Evolutionary conservation across 2,797 vertebrate genomes (phyloP), one percentile per base, ranked within the genome.

Genomic region (Rhinophrynus dorsalis): DNA sequence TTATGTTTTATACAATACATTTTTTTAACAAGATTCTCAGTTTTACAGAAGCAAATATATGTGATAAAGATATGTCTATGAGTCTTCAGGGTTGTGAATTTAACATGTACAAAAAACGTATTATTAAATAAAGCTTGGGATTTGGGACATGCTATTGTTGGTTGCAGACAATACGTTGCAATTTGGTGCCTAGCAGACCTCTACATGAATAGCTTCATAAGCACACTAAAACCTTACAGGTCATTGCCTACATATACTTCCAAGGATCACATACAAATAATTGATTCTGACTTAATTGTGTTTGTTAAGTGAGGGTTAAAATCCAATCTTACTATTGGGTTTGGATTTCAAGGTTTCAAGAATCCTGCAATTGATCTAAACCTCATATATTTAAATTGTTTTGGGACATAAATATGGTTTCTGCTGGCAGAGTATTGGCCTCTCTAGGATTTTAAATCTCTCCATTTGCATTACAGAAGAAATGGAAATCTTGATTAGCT

Each of bases 261-360:
- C 37, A 52, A 57, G 62, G 55, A 73, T 73, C 62, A 60, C 27
- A 60, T 60, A 54, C 62, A 60, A 66, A 54, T 73, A 73, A 73
- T 73, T 73, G 55, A 73, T 67, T 73, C 21, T 73, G 70, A 73
- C 70, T 66, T 62, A 24, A 73, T 73, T 73, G 70, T 73, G 62
- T 73, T 73, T 73, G 70, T 23, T 66, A 66, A 73, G 62, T 73
- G 70, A 66, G 62, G 70, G 70, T 66, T 73, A 73, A 73, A 73
- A 73, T 73, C 70, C 70, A 73, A 73, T 73, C 61, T 66, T 26
- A 67, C 27, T 42, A 66, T 66, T 60, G 70, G 55, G 70, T 73
- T 44, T 57, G 62, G 55, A 60, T 73, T 73, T 66, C 37, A 67
- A 57, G 70, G 62, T 66, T 73, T 73, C 45, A 45, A 67, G 62